Evolutionary conservation across 2,113 vertebrate species (phyloP).

Genomic region (Platichthys flesus): DNA sequence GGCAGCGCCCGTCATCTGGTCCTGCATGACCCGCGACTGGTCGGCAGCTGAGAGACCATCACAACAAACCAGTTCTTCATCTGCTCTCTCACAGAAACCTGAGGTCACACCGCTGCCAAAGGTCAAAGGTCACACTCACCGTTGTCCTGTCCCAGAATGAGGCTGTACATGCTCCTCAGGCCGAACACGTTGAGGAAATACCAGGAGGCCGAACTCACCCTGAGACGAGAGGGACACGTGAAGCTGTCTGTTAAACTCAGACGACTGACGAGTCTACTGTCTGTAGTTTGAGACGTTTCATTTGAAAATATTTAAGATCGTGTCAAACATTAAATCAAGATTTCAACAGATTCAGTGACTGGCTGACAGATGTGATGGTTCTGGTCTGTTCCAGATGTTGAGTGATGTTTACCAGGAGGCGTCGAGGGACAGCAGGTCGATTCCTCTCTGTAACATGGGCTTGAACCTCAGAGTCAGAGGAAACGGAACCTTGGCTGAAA

Average conservation of each 20-base stretch:
- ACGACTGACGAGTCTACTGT: too few species aligned
- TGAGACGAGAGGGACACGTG: slow-evolving; percentile 37
- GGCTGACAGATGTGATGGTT: too few species aligned
- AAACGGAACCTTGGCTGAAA: slow-evolving; percentile 84
- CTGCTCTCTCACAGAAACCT: neutral
- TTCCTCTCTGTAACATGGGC: slow-evolving; percentile 88
- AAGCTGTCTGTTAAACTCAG: too few species aligned
- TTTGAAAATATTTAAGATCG: too few species aligned
- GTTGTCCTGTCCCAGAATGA: slow-evolving; percentile 86
- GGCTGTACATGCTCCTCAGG: slow-evolving; percentile 84
- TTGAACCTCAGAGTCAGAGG: slow-evolving; percentile 87
- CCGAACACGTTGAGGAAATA: slow-evolving; percentile 87
- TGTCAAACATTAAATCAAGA: too few species aligned
- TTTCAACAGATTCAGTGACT: too few species aligned
- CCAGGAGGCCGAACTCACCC: slow-evolving; percentile 89
- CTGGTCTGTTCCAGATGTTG: too few species aligned
- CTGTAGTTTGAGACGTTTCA: too few species aligned
- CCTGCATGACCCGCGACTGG: slow-evolving; percentile 83
- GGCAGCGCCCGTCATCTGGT: slow-evolving; percentile 85
- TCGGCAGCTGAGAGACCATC: slow-evolving; percentile 75
- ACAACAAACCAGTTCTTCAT: neutral
- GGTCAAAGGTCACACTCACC: slow-evolving; percentile 71
- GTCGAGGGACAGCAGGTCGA: slow-evolving; percentile 86
- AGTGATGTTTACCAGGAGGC: slow-evolving; percentile 81
- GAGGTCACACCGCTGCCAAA: neutral